Evolutionary conservation across 2,113 vertebrate species (phyloP).

Genomic region (Synchiropus splendidus): DNA sequence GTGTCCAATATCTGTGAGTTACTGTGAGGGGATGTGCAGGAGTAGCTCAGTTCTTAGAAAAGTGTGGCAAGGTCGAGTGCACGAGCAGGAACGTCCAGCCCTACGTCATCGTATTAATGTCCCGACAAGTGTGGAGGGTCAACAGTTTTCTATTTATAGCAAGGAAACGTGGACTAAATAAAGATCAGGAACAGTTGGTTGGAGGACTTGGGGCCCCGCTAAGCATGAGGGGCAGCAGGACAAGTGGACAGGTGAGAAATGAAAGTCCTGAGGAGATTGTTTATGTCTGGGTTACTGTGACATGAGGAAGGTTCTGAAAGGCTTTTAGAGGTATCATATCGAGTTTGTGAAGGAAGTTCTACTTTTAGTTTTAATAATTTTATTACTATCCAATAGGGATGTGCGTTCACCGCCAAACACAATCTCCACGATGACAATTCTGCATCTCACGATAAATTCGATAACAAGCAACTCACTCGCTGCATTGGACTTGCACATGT

Average conservation of each 20-base stretch:
- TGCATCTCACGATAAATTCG: no score
- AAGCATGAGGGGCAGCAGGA: no score
- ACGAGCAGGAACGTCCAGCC: background rate
- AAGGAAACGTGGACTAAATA: conserved; percentile 17
- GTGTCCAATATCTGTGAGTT: background rate
- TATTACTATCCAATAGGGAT: no score
- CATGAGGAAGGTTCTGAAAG: background rate
- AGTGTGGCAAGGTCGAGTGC: background rate
- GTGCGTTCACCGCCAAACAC: no score
- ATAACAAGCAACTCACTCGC: no score
- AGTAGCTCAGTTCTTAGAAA: no score
- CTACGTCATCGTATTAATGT: conserved; percentile 21
- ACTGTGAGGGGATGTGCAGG: background rate
- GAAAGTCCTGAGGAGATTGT: conserved; percentile 1
- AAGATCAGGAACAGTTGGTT: conserved; percentile 24
- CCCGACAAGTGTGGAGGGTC: conserved; percentile 19
- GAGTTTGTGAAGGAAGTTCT: no score
- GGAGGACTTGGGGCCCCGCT: conserved; percentile 17
- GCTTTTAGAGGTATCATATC: no score
- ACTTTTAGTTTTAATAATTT: no score
- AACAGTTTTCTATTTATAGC: conserved; percentile 32
- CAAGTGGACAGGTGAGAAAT: conserved; percentile 20
- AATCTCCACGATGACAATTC: no score
- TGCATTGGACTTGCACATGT: no score
- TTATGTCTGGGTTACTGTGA: background rate